Percentiles rank a stretch among this genome's conserved stretches.
Conservation (phyloP, 2,888 invertebrate genomes). For the Dicranocentrus wangi region DNA sequence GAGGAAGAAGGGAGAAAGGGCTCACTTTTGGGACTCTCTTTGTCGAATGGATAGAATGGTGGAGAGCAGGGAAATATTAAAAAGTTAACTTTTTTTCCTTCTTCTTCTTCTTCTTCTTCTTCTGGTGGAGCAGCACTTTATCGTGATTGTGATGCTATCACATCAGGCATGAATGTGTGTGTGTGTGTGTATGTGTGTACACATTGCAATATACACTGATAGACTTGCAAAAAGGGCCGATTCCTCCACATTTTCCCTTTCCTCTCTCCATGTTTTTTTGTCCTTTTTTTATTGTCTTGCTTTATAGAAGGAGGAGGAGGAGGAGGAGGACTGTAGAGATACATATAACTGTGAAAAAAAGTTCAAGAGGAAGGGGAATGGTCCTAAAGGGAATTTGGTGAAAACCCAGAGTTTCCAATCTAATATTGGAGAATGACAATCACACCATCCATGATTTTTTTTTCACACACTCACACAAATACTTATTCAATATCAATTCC, state of each 20-base stretch:
- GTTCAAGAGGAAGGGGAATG: constrained; percentile 50
- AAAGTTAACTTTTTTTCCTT: constrained; percentile 5
- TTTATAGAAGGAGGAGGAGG: constrained; percentile 1
- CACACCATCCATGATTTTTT: constrained; percentile 28
- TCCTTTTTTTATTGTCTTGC: constrained; percentile 12
- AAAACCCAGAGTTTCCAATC: constrained; percentile 47
- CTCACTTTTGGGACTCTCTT: neutral
- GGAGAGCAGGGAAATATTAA: neutral
- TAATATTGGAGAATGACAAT: constrained; percentile 54
- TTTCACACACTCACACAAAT: constrained; percentile 29
- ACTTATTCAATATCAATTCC: constrained; percentile 47
- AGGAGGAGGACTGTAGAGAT: too few species aligned
- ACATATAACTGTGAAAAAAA: too few species aligned
- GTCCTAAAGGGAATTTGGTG: constrained; percentile 57
- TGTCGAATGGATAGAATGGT: neutral
- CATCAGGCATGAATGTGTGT: neutral
- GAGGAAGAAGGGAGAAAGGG: neutral
- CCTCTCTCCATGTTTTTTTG: neutral
- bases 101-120: too few species aligned
- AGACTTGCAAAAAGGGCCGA: neutral
- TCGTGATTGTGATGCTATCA: constrained; percentile 9
- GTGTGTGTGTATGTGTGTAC: neutral
- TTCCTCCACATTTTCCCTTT: neutral
- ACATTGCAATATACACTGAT: neutral
- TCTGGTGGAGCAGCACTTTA: too few species aligned